These are phyloP conservation scores for Gallinago undulata DNA, from an alignment of 2,113 vertebrate species.

Conservation along the genomic window DNA sequence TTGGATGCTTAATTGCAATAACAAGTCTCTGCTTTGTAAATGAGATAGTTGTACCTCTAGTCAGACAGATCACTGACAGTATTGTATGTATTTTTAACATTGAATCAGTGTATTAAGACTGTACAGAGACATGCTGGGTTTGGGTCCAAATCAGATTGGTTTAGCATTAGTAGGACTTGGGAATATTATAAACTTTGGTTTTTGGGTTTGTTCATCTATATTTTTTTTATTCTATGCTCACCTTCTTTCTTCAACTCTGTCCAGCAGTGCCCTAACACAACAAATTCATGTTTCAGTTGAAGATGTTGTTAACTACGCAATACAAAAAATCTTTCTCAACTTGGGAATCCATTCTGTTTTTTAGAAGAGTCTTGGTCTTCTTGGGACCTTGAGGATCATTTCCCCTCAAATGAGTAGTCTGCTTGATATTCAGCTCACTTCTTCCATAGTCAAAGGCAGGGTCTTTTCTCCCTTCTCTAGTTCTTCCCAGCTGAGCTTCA, in stretches of 20 bases:
- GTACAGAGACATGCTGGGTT: not conserved
- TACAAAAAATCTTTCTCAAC: not conserved
- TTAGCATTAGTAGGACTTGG: not conserved
- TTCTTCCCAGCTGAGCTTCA: not conserved
- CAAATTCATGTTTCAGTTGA: not conserved
- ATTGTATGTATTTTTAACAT: not conserved
- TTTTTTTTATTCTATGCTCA: not conserved
- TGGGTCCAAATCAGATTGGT: not conserved
- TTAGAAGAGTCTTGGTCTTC: not conserved
- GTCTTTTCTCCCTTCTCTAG: not conserved
- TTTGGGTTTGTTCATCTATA: not conserved
- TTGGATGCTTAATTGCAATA: not conserved
- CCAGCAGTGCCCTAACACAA: not conserved
- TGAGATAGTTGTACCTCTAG: not conserved
- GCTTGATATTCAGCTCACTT: not conserved
- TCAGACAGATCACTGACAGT: not conserved
- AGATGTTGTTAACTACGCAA: not conserved
- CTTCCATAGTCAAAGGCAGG: not conserved
- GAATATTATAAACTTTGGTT: not conserved
- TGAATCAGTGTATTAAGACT: not conserved
- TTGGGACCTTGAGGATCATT: not conserved
- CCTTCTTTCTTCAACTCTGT: not conserved
- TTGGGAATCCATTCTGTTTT: not conserved
- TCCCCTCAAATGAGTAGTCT: not conserved
- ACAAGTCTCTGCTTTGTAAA: not conserved